Evolutionary conservation across 2,888 invertebrate genomes (phyloP).

Genomic region (Ichneumon xanthorius): DNA sequence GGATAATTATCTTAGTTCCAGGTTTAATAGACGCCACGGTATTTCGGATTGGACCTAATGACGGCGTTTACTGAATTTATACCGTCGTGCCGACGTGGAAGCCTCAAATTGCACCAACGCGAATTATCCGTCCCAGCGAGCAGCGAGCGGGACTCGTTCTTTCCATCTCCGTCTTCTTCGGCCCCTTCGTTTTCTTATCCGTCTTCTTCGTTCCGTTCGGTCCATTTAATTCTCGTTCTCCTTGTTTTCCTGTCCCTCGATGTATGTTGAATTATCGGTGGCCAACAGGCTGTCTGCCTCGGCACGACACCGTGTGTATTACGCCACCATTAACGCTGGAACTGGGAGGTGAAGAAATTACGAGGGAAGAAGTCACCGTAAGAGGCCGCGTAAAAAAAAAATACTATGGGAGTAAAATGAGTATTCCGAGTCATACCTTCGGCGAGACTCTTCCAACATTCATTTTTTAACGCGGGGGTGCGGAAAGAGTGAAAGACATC

Average conservation of each 20-base stretch:
- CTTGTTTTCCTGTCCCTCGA: constrained; percentile 72
- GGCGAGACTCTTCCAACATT: too few relatives aligned
- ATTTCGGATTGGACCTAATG: constrained; percentile 83
- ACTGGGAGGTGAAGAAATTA: constrained; percentile 1
- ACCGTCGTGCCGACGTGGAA: constrained; percentile 74
- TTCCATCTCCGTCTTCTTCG: background rate
- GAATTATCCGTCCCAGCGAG: constrained; percentile 73
- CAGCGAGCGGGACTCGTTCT: constrained; percentile 11
- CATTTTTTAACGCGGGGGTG: background rate
- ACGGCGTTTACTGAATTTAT: constrained; percentile 84
- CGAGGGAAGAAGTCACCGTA: background rate
- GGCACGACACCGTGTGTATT: constrained; percentile 6
- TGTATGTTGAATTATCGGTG: constrained; percentile 80
- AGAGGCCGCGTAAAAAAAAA: background rate
- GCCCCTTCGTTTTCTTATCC: constrained; percentile 30
- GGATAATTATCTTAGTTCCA: constrained; percentile 83
- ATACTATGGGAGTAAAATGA: too few relatives aligned
- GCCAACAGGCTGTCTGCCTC: constrained; percentile 45
- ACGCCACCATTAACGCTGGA: constrained; percentile 7
- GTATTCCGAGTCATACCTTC: too few relatives aligned
- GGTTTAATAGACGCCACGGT: constrained; percentile 83
- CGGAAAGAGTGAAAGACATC: background rate
- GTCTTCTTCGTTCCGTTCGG: constrained; percentile 28
- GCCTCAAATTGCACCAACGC: constrained; percentile 76
- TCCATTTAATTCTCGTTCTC: constrained; percentile 60